Evolutionary conservation across 2,888 invertebrate species (phyloP).

Genomic region (Congeria kusceri): DNA sequence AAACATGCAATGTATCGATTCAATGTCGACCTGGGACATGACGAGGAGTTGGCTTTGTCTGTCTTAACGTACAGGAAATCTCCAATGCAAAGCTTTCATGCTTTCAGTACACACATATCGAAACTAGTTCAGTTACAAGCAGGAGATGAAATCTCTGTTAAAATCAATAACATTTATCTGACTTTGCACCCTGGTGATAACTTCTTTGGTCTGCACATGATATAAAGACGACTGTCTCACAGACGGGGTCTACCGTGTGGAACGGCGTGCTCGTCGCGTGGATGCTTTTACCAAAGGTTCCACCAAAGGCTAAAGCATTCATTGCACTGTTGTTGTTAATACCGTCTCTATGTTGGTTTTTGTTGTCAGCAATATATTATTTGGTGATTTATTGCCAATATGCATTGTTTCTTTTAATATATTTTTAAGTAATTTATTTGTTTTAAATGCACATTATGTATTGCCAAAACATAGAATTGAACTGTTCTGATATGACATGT

Average conservation of each 20-base stretch:
- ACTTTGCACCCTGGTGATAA: conserved; percentile 5
- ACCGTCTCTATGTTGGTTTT: too few species aligned
- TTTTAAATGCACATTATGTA: too few species aligned
- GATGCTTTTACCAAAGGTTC: not conserved
- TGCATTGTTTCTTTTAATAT: too few species aligned
- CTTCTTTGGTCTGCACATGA: conserved; percentile 26
- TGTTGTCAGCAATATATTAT: too few species aligned
- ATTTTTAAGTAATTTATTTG: too few species aligned
- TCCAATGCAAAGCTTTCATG: conserved; percentile 4
- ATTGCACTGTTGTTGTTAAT: too few species aligned
- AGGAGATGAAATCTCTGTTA: conserved; percentile 30
- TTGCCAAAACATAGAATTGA: too few species aligned
- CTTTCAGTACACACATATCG: conserved; percentile 20
- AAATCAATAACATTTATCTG: conserved; percentile 16
- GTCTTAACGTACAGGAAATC: conserved; percentile 14
- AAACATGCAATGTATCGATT: conserved; percentile 22
- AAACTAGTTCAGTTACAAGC: conserved; percentile 11
- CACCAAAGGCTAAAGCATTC: too few species aligned
- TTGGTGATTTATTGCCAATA: too few species aligned
- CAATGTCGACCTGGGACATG: conserved; percentile 8
- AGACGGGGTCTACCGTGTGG: not conserved
- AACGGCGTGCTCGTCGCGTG: not conserved
- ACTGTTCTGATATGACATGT: too few species aligned
- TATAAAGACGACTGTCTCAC: not conserved
- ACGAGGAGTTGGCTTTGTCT: conserved; percentile 2